Base-by-base conservation (phyloP, 2,113 vertebrate species). In the Nanorana parkeri region DNA sequence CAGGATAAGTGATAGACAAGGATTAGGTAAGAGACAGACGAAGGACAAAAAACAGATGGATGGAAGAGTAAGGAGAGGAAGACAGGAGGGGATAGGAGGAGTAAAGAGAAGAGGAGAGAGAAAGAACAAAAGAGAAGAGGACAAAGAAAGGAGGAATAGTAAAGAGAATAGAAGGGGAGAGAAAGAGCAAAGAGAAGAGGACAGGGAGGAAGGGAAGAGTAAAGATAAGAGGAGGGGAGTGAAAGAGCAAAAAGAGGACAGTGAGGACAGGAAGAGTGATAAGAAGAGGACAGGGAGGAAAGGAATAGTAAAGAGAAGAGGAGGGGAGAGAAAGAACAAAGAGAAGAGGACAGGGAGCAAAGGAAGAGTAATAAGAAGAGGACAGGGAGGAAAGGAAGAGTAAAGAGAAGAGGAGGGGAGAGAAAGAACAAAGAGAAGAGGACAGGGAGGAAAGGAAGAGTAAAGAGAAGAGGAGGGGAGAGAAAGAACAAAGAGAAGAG, bases 231-330 rank as follows among this genome's bases (percentile, higher is more conserved):
- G 8, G 17, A 17, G 17, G 26, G 26, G 1, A 2, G 29, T 7
- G 6, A 1, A 10, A 28, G 15, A 19, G 2, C 7, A 13, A 8
- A 4, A 17, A 2, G 17, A 7, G 10, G 5, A 41, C 1, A 4
- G 1, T 5, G 4, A 41, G 1, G 8, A 8, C 4, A 29, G 51
- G 3, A n/a, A 17, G 8, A 3, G 4, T 16, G 10, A 17, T 20
- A 20, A 19, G 11, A 24, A 17, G 24, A 60, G 0, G 7, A 41
- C 21, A 19, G 21, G 20, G 56, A n/a, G 60, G 28, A 21, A 17
- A 52, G 8, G 63, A 24, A 24, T 56, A 20, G 17, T 77, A 47
- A 77, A 10, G 24, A 84, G 63, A 86, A 78, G 28, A 0, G 2
- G 1, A 1, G 20, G 20, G 10, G 63, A 17, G 1, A 7, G 21